These are phyloP conservation scores for Melospiza georgiana DNA, from an alignment of 2,113 vertebrate genomes.

Conservation along the genomic window DNA sequence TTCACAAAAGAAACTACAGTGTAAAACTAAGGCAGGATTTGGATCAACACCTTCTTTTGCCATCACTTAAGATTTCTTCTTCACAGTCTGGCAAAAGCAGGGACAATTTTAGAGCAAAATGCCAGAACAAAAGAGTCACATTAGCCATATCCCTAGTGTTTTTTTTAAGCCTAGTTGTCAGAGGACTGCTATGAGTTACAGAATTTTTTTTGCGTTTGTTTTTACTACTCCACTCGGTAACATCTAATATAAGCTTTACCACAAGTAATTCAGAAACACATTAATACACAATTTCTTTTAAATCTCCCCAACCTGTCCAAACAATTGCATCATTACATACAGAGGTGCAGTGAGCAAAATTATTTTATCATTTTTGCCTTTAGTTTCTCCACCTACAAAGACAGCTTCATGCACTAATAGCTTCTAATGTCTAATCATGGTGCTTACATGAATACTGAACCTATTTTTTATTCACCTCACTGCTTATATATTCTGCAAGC, in stretches of 20 bases:
- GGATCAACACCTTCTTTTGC: neutral
- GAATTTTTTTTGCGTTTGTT: accelerated
- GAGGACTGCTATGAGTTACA: neutral
- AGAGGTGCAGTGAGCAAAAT: neutral
- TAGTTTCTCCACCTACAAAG: neutral
- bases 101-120: neutral
- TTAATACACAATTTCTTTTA: neutral
- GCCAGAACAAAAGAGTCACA: neutral
- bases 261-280: neutral
- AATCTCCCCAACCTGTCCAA: neutral
- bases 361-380: neutral
- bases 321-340: neutral
- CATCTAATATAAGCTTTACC: neutral
- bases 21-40: neutral
- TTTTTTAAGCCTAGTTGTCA: neutral
- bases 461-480: neutral
- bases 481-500: neutral
- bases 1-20: accelerated
- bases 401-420: neutral
- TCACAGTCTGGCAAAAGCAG: neutral
- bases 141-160: neutral
- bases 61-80: neutral
- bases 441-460: neutral
- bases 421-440: neutral
- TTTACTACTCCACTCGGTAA: neutral